phyloP scores from a whole-genome alignment of 2,888 invertebrate species.

The Athalia cordata region DNA sequence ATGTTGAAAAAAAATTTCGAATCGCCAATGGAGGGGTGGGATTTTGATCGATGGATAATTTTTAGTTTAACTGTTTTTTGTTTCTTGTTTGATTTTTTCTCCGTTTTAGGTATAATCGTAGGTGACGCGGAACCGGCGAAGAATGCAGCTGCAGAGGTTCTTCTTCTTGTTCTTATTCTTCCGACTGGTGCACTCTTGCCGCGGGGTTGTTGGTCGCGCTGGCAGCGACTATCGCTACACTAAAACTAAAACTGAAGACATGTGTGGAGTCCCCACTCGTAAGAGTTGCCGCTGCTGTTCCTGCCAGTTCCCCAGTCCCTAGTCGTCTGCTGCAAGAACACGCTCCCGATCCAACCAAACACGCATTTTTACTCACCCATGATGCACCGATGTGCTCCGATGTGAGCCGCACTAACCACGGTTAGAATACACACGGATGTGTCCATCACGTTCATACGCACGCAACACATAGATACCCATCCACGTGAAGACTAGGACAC shows the following conservation, averaged over 20 bases:
- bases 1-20: too few relatives aligned
- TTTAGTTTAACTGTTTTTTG: neutral
- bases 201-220: slow-evolving; percentile 46
- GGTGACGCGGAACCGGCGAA: neutral
- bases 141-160: slow-evolving; percentile 6
- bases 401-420: neutral
- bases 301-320: too few relatives aligned
- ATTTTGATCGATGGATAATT: too few relatives aligned
- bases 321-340: neutral
- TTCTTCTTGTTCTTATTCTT: too few relatives aligned
- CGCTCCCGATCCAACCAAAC: slow-evolving; percentile 12
- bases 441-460: too few relatives aligned
- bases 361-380: slow-evolving; percentile 16
- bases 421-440: too few relatives aligned
- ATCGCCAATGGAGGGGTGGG: too few relatives aligned
- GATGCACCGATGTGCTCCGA: neutral
- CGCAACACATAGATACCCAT: neutral
- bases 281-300: slow-evolving; percentile 31
- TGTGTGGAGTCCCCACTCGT: slow-evolving; percentile 66
- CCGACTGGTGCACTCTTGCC: neutral
- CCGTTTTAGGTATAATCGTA: neutral
- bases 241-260: slow-evolving; percentile 71
- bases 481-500: slow-evolving; percentile 46
- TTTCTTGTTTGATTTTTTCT: too few relatives aligned
- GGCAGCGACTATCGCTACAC: slow-evolving; percentile 64